Evolutionary conservation across 1,140 invertebrate genomes (phyloP).

Genomic region (Drosophila arizonae): DNA sequence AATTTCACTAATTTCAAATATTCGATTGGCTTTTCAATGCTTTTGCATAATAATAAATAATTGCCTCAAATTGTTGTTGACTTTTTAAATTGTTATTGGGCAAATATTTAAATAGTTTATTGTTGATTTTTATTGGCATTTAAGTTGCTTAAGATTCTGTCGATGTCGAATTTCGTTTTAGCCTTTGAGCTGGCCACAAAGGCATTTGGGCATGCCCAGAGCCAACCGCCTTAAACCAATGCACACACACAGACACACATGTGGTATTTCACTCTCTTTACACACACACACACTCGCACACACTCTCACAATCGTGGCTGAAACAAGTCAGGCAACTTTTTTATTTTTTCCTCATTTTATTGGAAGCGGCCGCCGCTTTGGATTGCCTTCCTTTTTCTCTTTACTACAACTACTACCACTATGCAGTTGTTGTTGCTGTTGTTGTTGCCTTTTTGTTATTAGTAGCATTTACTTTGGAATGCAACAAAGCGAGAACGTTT

Average conservation of each 20-base stretch:
- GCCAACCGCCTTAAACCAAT: conserved; percentile 47
- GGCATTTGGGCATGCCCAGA: conserved; percentile 48
- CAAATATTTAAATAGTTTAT: conserved; percentile 44
- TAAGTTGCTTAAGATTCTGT: conserved; percentile 43
- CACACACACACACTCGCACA: not conserved
- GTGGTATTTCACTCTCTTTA: not conserved
- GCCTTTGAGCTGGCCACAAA: conserved; percentile 38
- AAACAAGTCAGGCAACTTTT: conserved; percentile 78
- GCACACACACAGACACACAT: conserved; percentile 35
- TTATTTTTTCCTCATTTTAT: conserved; percentile 63
- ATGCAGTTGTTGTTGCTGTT: conserved; percentile 14
- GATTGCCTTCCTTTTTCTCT: conserved; percentile 73
- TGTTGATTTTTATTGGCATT: conserved; percentile 50
- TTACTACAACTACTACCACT: conserved; percentile 52
- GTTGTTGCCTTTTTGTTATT: conserved; percentile 67
- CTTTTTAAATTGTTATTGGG: conserved; percentile 33
- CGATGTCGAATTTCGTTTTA: conserved; percentile 56
- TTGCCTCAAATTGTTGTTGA: conserved; percentile 50
- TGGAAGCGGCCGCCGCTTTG: conserved; percentile 67
- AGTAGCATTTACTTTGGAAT: conserved; percentile 81
- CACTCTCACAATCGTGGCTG: conserved; percentile 42
- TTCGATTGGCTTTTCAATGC: conserved; percentile 25
- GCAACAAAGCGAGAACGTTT: conserved; percentile 80
- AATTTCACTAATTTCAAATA: conserved; percentile 22
- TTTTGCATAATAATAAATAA: conserved; percentile 23